Evolutionary conservation across 64 coral and sea anemone species (phyloP).

Genomic region (Montipora efflorescens): DNA sequence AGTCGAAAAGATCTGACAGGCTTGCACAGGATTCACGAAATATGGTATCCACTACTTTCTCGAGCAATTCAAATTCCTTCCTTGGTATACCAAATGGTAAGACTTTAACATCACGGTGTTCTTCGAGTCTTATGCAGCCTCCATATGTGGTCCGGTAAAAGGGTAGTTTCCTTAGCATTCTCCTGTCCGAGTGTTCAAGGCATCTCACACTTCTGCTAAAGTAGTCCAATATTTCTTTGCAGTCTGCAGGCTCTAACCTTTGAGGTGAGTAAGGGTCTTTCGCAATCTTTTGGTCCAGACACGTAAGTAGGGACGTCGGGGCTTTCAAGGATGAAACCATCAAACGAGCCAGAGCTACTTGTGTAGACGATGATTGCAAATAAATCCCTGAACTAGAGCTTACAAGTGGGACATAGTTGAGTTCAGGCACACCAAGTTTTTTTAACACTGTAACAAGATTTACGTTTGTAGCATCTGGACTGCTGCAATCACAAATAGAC

Average conservation of each 20-base stretch:
- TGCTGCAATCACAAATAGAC: neutral
- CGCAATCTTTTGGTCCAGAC: constrained; percentile 17
- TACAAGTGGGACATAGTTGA: neutral
- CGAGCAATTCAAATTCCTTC: constrained; percentile 22
- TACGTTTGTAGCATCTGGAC: neutral
- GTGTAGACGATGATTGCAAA: neutral
- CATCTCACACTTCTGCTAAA: neutral
- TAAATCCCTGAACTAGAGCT: neutral
- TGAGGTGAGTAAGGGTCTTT: neutral
- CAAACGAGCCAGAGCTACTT: neutral
- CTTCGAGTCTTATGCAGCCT: constrained; percentile 10
- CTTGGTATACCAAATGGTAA: constrained; percentile 28
- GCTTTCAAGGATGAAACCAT: constrained; percentile 23
- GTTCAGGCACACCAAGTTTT: constrained; percentile 18
- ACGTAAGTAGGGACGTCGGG: constrained; percentile 13
- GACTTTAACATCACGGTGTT: constrained; percentile 3
- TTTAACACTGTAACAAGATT: neutral
- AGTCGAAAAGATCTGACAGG: neutral
- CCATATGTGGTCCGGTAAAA: constrained; percentile 49
- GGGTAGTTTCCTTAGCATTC: constrained; percentile 15
- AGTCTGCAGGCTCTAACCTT: neutral
- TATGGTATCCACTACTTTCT: neutral
- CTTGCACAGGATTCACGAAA: constrained; percentile 21
- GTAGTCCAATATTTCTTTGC: constrained; percentile 15
- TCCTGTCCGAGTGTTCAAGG: neutral